phyloP scores from a whole-genome alignment of 2,888 invertebrate genomes.

The Teleiodes luculella region DNA sequence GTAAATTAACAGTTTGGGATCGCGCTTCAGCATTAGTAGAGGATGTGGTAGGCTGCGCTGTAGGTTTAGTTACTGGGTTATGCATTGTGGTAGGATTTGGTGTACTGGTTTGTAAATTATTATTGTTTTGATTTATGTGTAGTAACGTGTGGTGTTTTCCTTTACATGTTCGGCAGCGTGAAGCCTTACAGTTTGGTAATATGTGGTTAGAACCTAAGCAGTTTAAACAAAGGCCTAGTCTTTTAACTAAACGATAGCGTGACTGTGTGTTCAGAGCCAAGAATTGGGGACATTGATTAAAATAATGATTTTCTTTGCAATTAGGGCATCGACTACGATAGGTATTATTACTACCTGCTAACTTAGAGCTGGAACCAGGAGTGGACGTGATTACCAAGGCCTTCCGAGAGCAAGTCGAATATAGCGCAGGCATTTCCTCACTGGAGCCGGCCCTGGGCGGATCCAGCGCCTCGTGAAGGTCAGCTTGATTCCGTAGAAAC shows the following conservation, averaged over 20 bases:
- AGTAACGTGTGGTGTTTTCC: background rate
- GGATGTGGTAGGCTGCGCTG: too few species aligned
- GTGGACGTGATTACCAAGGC: background rate
- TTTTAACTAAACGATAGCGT: background rate
- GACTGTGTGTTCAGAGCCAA: background rate
- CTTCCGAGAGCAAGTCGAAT: too few species aligned
- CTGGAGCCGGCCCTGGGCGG: too few species aligned
- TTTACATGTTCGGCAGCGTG: background rate
- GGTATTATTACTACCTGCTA: too few species aligned
- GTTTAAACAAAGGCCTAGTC: background rate
- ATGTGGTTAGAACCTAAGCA: background rate
- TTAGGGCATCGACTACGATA: too few species aligned
- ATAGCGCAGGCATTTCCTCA: too few species aligned
- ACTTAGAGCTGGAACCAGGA: background rate
- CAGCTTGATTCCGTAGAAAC: too few species aligned
- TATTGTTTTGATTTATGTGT: too few species aligned
- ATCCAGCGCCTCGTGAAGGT: too few species aligned
- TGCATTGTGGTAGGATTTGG: background rate
- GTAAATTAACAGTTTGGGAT: too few species aligned
- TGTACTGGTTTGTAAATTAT: background rate
- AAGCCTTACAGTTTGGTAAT: background rate
- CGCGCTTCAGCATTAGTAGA: too few species aligned
- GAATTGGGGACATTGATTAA: conserved; percentile 15
- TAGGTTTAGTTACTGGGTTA: background rate
- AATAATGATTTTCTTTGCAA: conserved; percentile 11